Evolutionary conservation across 2,888 invertebrate species (phyloP), one percentile per base, ranked within the genome.

Genomic region (Alcis repandata): DNA sequence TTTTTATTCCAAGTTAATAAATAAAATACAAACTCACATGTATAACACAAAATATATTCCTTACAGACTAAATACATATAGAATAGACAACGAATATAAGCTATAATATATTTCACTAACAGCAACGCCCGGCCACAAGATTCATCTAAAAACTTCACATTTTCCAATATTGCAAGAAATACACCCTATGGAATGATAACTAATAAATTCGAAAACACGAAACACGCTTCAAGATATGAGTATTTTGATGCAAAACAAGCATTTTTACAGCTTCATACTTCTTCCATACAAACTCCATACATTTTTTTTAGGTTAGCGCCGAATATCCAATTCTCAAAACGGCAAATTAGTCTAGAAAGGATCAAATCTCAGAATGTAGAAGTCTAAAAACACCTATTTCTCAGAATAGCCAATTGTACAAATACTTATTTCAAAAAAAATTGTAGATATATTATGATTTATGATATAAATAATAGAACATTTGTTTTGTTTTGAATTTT

Each of bases 21-120:
- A 59, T 48, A 59, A 63, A 59, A 48, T 46, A 15, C 33, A 33
- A 49, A 41, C 17, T 1, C 27, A 11, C 45, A 54, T 10, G 46
- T 63, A 36, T 59, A 70, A 74, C 70, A 59, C 68, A 70, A 56
- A 64, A 82, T 85, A 85, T 84, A 84, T 84, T 84, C 80, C 85
- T 85, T 86, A 86, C 38, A 59, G 51, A 27, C 80, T 85, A 84
- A 77, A 73, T 74, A 79, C 71, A 79, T 75, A 79, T 60, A 60
- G 41, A 63, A 53, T 67, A 71, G 49, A 68, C 46, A 58, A 57
- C 54, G 43, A 41, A 66, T 51, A 62, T 53, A 66, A 66, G 54
- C 48, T 66, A 67, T 59, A 58, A 11, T 13, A 2, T 27, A 15
- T 27, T 4, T 19, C 19, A n/a, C 52, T 63, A 59, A 49, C 19